Percentiles rank a stretch among this genome's conserved stretches.
These are phyloP conservation scores for Plecotus auritus DNA, from an alignment of 2,113 vertebrate genomes.

Conservation along the genomic window DNA sequence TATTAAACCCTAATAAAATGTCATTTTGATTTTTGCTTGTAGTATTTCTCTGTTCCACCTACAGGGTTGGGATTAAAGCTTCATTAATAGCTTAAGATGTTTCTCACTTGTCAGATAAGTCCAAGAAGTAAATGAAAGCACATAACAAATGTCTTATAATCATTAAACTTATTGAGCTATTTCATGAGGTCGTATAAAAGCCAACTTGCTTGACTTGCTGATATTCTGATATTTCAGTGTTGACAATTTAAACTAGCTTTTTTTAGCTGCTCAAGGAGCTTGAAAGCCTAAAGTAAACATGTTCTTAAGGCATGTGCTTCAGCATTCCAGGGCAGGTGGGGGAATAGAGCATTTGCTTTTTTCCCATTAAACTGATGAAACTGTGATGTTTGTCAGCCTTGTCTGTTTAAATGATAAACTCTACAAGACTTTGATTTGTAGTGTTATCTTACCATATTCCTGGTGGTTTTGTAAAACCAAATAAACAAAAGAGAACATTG, in stretches of 20 bases:
- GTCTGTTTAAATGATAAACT: not conserved
- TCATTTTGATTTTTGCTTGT: slow-evolving; percentile 11
- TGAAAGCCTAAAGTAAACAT: not conserved
- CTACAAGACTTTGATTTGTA: not conserved
- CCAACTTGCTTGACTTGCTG: not conserved
- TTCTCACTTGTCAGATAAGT: not conserved
- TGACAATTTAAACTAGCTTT: not conserved
- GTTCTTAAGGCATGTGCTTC: not conserved
- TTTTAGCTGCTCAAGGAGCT: not conserved
- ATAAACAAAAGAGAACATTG: not conserved
- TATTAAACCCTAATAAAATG: slow-evolving; percentile 10
- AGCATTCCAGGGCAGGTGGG: not conserved
- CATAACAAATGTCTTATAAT: not conserved
- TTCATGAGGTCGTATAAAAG: not conserved
- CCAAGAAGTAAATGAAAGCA: not conserved
- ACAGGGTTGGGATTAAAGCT: not conserved
- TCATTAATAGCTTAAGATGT: not conserved
- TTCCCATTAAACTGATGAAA: not conserved
- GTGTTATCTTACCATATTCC: not conserved
- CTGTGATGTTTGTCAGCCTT: not conserved
- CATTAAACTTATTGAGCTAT: not conserved
- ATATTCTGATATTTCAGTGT: not conserved
- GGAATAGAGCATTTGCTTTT: not conserved
- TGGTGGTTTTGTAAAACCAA: not conserved
- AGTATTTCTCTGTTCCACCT: not conserved